Evolutionary conservation across 2,888 invertebrate species (phyloP).

Genomic region (Philereme vetulata): DNA sequence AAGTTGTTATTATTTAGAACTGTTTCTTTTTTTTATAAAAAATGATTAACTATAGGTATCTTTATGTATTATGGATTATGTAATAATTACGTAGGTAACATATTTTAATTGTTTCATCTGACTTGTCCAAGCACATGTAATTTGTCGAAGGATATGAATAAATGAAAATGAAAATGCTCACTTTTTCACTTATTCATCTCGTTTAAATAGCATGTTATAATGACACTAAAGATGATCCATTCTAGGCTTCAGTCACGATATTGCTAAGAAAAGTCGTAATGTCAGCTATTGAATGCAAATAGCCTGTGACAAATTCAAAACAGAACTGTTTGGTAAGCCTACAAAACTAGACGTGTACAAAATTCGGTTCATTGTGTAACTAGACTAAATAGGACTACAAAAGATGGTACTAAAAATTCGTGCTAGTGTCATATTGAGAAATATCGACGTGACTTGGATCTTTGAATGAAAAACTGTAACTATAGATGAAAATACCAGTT

Average conservation of each 20-base stretch:
- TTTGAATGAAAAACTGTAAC: constrained; percentile 17
- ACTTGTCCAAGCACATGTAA: too few relatives aligned
- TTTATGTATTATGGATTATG: too few relatives aligned
- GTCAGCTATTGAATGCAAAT: constrained; percentile 56
- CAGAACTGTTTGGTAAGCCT: constrained; percentile 41
- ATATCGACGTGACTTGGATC: constrained; percentile 44
- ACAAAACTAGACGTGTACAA: constrained; percentile 47
- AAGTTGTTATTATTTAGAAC: too few relatives aligned
- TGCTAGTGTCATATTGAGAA: constrained; percentile 47
- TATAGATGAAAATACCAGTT: too few relatives aligned
- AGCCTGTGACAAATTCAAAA: constrained; percentile 40
- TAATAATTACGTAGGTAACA: too few relatives aligned
- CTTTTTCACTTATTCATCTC: too few relatives aligned
- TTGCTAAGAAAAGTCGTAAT: constrained; percentile 44
- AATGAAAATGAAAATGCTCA: too few relatives aligned
- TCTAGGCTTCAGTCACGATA: constrained; percentile 12
- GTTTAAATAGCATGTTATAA: too few relatives aligned
- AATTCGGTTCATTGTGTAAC: constrained; percentile 47
- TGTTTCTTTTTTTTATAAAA: too few relatives aligned
- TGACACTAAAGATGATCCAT: constrained; percentile 2
- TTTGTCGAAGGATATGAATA: too few relatives aligned
- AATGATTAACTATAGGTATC: too few relatives aligned
- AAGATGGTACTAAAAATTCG: constrained; percentile 49
- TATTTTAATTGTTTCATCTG: too few relatives aligned
- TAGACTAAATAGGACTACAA: constrained; percentile 48